Evolutionary conservation across 2,113 vertebrate species (phyloP), one percentile per base, ranked within the genome.

Genomic region (Trachemys scripta): DNA sequence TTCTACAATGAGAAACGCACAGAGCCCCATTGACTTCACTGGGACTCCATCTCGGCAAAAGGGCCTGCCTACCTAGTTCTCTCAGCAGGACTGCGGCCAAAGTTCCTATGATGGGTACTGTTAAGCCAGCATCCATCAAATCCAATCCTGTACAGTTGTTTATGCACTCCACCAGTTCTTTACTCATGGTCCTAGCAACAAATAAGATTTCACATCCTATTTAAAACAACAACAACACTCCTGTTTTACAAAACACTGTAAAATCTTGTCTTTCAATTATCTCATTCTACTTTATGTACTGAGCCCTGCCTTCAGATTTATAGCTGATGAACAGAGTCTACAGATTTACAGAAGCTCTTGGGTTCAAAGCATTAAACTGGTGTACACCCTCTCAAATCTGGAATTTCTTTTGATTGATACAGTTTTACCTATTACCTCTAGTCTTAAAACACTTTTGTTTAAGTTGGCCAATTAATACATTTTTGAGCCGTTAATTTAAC

Each of bases 281-380:
- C 54, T 83, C 29, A 29, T 42, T 8, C 29, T 88, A 8, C n/a
- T 82, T 54, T 42, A 93, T 25, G 79, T 82, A 42, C 90, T 82
- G 78, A 84, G 49, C 87, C 25, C 42, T 3, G 42, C 50, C 42
- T 69, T 19, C 22, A 95, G 49, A 85, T 4, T 2, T 16, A 25
- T 5, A 82, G 10, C n/a, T 82, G 51, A 53, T 82, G 9, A 42
- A 62, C 10, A 69, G 19, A 10, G 35, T 82, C 0, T 1, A 53
- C 11, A 47, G 38, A 0, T 0, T n/a, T 42, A 20, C 57, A 22
- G 57, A 88, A 3, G 19, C 85, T 54, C 56, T 80, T 29, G 17
- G 13, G 20, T 76, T 57, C 53, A 4, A 82, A 59, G 38, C 45
- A 87, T 29, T 65, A 7, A n/a, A 82, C 80, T 38, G 51, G 8